phyloP scores from a whole-genome alignment of 92 coral and sea anemone genomes.

The Siderastrea radians region DNA sequence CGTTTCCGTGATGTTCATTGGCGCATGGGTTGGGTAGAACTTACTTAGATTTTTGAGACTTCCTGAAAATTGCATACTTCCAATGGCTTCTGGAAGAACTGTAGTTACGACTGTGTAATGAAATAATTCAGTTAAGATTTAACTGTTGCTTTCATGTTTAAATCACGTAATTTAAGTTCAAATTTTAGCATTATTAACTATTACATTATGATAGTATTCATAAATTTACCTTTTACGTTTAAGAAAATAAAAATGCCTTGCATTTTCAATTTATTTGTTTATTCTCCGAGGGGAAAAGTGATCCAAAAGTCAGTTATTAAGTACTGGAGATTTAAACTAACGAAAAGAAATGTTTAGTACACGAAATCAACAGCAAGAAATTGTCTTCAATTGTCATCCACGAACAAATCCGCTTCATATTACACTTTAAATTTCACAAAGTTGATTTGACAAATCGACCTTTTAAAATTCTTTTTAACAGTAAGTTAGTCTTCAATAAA shows the following conservation, averaged over 20 bases:
- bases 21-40: conserved; percentile 11
- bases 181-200: neutral
- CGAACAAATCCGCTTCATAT: neutral
- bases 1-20: neutral
- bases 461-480: neutral
- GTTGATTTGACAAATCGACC: too few relatives aligned
- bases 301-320: too few relatives aligned
- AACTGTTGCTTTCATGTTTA: neutral
- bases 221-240: neutral
- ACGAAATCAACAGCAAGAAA: neutral
- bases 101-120: conserved; percentile 30
- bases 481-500: too few relatives aligned
- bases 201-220: too few relatives aligned
- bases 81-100: conserved; percentile 26
- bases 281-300: neutral
- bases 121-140: conserved; percentile 17
- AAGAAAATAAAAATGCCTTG: neutral
- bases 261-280: neutral
- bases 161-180: neutral
- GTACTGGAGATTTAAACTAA: too few relatives aligned
- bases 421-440: conserved; percentile 1
- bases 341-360: too few relatives aligned
- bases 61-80: conserved; percentile 35
- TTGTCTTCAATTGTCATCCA: neutral
- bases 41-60: conserved; percentile 16